These are phyloP conservation scores for Porites lutea DNA, from an alignment of 64 coral and sea anemone genomes.

Conservation along the genomic window DNA sequence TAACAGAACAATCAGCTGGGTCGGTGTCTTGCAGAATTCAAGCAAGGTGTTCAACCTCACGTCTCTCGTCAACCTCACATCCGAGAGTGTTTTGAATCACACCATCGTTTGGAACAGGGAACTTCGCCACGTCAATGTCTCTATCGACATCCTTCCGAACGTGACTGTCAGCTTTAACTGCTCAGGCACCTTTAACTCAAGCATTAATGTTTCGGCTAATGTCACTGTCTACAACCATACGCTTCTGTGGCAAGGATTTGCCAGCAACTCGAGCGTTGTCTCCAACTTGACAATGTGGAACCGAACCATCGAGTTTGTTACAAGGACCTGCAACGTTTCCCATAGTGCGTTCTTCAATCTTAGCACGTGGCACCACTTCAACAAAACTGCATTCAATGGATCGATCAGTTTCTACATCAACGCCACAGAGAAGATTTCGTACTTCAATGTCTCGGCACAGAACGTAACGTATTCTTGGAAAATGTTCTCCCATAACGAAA, in stretches of 20 bases:
- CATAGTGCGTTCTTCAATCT: slow-evolving; percentile 65
- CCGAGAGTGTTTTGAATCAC: slow-evolving; percentile 59
- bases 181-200: slow-evolving; percentile 74
- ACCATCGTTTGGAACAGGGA: slow-evolving; percentile 39
- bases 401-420: slow-evolving; percentile 69
- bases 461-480: slow-evolving; percentile 65
- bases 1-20: slow-evolving; percentile 64
- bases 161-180: slow-evolving; percentile 62
- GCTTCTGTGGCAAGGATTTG: slow-evolving; percentile 67
- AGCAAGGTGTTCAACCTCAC: slow-evolving; percentile 66
- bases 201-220: slow-evolving; percentile 61
- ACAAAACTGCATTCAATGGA: slow-evolving; percentile 75
- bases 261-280: slow-evolving; percentile 45
- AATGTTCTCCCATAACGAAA: slow-evolving; percentile 56
- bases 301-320: slow-evolving; percentile 73
- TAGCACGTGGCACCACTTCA: slow-evolving; percentile 80
- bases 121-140: slow-evolving; percentile 57
- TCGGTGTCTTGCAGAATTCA: slow-evolving; percentile 53
- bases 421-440: slow-evolving; percentile 47
- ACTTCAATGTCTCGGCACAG: slow-evolving; percentile 58
- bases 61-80: slow-evolving; percentile 57
- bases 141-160: slow-evolving; percentile 62
- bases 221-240: slow-evolving; percentile 60
- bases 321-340: slow-evolving; percentile 68
- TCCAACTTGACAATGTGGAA: slow-evolving; percentile 80